Percentiles rank a stretch among this genome's conserved stretches.
These are phyloP conservation scores for Scaptodrosophila lebanonensis DNA, from an alignment of 1,140 invertebrate genomes.

Conservation along the genomic window DNA sequence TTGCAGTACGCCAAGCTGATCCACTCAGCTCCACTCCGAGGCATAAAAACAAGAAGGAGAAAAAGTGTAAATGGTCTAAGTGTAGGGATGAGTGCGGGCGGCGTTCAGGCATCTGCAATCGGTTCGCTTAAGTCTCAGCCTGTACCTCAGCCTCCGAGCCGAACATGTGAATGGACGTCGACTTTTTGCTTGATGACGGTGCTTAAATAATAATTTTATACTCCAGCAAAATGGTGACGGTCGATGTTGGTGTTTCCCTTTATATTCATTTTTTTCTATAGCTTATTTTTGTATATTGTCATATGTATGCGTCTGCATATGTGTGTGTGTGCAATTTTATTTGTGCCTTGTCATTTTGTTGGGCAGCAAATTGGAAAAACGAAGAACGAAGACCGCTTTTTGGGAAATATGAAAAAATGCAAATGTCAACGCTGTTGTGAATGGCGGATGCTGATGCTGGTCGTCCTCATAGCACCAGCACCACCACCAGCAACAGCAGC, in stretches of 20 bases:
- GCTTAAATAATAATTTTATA: constrained; percentile 76
- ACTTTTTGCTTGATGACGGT: constrained; percentile 75
- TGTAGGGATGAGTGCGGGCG: not conserved
- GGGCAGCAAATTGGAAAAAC: constrained; percentile 61
- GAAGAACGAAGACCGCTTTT: constrained; percentile 20
- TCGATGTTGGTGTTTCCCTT: constrained; percentile 25
- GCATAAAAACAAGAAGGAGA: constrained; percentile 39
- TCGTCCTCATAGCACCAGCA: not conserved
- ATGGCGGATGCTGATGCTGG: constrained; percentile 5
- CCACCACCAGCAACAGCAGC: not conserved
- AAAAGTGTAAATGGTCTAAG: constrained; percentile 64
- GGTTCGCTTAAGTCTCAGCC: too few relatives aligned
- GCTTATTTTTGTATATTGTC: not conserved
- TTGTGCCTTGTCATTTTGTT: constrained; percentile 58
- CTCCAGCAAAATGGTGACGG: constrained; percentile 65
- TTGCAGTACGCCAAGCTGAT: constrained; percentile 14
- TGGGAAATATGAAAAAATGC: constrained; percentile 68
- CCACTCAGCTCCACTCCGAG: constrained; percentile 19
- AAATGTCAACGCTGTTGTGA: constrained; percentile 44
- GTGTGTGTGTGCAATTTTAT: constrained; percentile 29
- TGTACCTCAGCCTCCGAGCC: too few relatives aligned
- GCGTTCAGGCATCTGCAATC: not conserved
- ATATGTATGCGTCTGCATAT: constrained; percentile 24
- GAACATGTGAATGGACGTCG: constrained; percentile 53
- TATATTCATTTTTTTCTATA: constrained; percentile 21